Conservation (phyloP, 2,113 vertebrate genomes). For the Apodemus sylvaticus region DNA sequence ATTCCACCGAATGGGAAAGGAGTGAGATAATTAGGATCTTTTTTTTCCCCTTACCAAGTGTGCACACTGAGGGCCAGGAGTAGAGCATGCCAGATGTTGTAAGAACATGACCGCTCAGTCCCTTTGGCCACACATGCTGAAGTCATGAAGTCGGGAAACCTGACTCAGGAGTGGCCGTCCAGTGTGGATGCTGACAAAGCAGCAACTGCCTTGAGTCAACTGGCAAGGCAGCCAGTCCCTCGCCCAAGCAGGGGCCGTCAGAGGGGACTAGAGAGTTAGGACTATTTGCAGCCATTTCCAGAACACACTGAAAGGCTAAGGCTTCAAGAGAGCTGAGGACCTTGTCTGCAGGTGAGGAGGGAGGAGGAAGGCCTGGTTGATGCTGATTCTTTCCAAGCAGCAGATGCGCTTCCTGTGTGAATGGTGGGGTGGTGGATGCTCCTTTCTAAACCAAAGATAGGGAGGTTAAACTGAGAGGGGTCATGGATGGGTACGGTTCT, state of each 20-base stretch:
- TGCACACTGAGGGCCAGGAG: conserved; percentile 62
- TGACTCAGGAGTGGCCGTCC: conserved; percentile 65
- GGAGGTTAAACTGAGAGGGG: background rate
- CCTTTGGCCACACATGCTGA: conserved; percentile 73
- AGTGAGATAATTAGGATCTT: conserved; percentile 42
- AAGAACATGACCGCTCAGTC: conserved; percentile 59
- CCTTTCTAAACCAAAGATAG: background rate
- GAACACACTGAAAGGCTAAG: background rate
- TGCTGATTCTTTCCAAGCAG: background rate
- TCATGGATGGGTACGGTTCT: background rate
- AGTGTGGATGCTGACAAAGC: conserved; percentile 54
- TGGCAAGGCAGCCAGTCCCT: background rate
- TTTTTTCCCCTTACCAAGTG: conserved; percentile 32
- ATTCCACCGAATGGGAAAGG: conserved; percentile 42
- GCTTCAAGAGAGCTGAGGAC: background rate
- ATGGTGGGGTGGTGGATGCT: background rate
- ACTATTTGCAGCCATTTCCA: conserved; percentile 2
- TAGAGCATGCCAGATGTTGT: conserved; percentile 63
- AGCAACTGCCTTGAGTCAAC: conserved; percentile 43
- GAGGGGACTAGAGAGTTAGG: background rate
- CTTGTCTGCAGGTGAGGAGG: background rate
- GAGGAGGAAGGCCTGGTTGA: background rate
- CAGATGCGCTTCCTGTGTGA: no score
- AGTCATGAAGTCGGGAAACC: conserved; percentile 68
- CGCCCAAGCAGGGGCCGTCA: background rate